These are phyloP conservation scores for Toxotes jaculatrix DNA, from an alignment of 2,113 vertebrate genomes.

Conservation along the genomic window DNA sequence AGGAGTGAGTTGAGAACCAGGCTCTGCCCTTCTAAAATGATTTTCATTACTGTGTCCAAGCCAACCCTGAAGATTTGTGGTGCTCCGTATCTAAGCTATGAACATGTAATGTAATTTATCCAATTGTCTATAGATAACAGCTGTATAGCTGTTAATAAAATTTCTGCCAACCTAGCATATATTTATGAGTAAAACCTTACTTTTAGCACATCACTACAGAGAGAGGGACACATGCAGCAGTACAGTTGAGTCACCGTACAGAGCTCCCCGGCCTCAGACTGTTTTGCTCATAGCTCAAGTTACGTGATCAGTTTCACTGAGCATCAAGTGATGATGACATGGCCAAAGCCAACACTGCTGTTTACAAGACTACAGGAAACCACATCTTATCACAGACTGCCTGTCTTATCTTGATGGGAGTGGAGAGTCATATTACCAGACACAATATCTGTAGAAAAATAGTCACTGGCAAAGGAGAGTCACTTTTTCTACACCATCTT, in stretches of 20 bases:
- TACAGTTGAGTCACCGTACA: not conserved
- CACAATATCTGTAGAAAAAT: not conserved
- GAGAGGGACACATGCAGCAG: not conserved
- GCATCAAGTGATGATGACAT: constrained; percentile 34
- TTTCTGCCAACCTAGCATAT: not conserved
- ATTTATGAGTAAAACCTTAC: not conserved
- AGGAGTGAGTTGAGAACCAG: constrained; percentile 8
- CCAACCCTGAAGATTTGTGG: not conserved
- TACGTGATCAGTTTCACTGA: constrained; percentile 61
- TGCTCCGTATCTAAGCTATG: not conserved
- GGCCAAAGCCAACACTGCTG: constrained; percentile 46
- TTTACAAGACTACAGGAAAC: constrained; percentile 39
- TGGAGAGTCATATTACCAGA: constrained; percentile 2
- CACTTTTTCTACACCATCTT: not conserved
- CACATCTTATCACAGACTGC: constrained; percentile 29
- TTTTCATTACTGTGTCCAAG: not conserved
- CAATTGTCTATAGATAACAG: not conserved
- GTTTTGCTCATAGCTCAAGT: constrained; percentile 37
- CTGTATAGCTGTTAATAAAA: not conserved
- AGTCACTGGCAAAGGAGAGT: not conserved
- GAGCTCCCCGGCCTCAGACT: not conserved
- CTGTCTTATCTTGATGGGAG: not conserved
- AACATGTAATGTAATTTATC: not conserved
- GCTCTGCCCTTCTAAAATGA: not conserved
- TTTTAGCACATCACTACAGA: not conserved